Evolutionary conservation across 1,140 invertebrate genomes (phyloP).

Genomic region (Drosophila repleta): DNA sequence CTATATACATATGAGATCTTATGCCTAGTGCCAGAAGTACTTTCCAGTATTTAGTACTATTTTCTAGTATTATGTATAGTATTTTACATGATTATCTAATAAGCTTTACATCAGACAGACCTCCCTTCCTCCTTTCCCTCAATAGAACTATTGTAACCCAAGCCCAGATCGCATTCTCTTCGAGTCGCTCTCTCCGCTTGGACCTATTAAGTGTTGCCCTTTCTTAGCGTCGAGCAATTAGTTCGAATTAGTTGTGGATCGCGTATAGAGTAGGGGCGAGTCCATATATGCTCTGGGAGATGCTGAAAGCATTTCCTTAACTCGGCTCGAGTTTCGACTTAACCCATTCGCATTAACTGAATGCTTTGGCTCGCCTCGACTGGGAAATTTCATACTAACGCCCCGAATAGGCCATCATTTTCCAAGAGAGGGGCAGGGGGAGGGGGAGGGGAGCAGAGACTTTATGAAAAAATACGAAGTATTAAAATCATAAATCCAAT

Average conservation of each 20-base stretch:
- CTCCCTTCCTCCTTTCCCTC: too few species aligned
- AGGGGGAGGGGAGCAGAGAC: slow-evolving; percentile 5
- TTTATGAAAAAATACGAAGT: slow-evolving; percentile 81
- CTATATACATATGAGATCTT: too few species aligned
- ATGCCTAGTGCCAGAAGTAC: too few species aligned
- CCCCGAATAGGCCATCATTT: slow-evolving; percentile 41
- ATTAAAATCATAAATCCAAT: slow-evolving; percentile 81
- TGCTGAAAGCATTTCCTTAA: slow-evolving; percentile 1
- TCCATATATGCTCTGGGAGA: slow-evolving; percentile 27
- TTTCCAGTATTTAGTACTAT: too few species aligned
- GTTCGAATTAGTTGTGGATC: slow-evolving; percentile 19
- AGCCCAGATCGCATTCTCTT: too few species aligned
- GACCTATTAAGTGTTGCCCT: slow-evolving; percentile 1
- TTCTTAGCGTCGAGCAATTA: slow-evolving; percentile 13
- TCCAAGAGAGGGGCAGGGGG: background rate
- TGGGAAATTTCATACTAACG: slow-evolving; percentile 45
- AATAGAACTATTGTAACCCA: too few species aligned
- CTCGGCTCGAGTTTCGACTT: slow-evolving; percentile 9
- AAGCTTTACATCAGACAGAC: too few species aligned
- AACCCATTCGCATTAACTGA: slow-evolving; percentile 52
- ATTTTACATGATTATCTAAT: too few species aligned
- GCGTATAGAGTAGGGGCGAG: background rate
- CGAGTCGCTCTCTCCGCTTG: background rate
- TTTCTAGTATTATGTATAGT: too few species aligned
- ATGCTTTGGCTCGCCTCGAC: slow-evolving; percentile 45